Evolutionary conservation across 1,140 invertebrate species (phyloP).

Genomic region (Sogatella furcifera): DNA sequence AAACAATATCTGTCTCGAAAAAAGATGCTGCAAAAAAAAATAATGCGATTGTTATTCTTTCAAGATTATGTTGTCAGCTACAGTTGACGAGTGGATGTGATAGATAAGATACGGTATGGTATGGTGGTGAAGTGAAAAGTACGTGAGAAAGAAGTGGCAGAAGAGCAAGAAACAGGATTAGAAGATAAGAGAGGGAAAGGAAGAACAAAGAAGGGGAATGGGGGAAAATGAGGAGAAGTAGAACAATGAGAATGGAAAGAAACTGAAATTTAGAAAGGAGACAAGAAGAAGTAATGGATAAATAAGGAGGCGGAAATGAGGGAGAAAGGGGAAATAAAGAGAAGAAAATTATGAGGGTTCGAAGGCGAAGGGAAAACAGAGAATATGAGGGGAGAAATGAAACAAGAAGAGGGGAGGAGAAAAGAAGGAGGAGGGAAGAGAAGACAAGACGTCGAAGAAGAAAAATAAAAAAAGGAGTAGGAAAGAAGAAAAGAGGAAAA

Average conservation of each 20-base stretch:
- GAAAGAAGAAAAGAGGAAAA: background rate
- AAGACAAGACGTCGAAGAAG: background rate
- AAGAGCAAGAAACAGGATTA: background rate
- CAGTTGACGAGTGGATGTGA: too few relatives aligned
- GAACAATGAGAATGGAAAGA: background rate
- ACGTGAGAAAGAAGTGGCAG: background rate
- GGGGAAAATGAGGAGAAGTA: background rate
- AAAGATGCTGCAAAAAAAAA: too few relatives aligned
- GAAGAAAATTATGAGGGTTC: too few relatives aligned
- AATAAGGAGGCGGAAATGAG: background rate
- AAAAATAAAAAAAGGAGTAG: background rate
- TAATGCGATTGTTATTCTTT: too few relatives aligned
- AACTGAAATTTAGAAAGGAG: background rate
- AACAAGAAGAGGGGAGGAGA: background rate
- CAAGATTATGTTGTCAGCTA: too few relatives aligned
- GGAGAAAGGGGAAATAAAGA: background rate
- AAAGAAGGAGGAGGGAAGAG: too few relatives aligned
- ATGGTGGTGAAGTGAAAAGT: too few relatives aligned
- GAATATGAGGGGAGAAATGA: background rate
- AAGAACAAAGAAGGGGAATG: background rate
- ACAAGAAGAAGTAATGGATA: background rate
- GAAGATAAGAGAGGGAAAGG: background rate
- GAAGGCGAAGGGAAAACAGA: background rate
- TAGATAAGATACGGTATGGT: too few relatives aligned
- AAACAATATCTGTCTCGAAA: too few relatives aligned